Percentiles rank a stretch among this genome's conserved stretches.
Evolutionary conservation across 1,140 invertebrate genomes (phyloP).

Genomic region (Riptortus pedestris): DNA sequence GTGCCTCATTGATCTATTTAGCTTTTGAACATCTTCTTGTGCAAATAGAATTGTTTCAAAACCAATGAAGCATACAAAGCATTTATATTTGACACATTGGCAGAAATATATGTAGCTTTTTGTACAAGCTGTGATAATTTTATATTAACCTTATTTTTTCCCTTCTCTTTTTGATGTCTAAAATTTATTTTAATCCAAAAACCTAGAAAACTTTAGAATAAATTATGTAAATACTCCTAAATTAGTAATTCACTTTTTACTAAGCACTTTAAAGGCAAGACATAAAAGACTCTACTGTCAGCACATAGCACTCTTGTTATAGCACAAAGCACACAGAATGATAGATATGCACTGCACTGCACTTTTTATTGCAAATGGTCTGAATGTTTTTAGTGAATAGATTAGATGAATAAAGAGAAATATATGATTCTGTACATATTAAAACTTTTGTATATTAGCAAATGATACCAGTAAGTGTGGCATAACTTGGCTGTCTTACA

Average conservation of each 20-base stretch:
- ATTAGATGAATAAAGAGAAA: background rate
- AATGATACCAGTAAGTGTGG: too few species aligned
- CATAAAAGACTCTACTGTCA: background rate
- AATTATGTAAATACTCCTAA: background rate
- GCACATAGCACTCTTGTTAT: background rate
- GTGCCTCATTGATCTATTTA: background rate
- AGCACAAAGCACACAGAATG: background rate
- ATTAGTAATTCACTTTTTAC: background rate
- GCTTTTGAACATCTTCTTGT: background rate
- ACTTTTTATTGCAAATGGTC: background rate
- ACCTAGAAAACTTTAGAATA: background rate
- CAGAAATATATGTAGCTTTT: too few species aligned
- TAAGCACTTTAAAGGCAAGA: slow-evolving; percentile 6
- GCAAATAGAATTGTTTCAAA: background rate
- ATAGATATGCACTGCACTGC: background rate
- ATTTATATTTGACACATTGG: background rate
- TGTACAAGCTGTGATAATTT: background rate
- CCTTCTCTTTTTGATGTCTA: background rate
- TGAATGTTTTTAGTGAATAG: too few species aligned
- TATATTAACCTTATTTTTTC: background rate
- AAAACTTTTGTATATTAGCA: background rate
- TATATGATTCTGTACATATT: background rate
- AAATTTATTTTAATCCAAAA: background rate
- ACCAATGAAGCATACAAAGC: background rate
- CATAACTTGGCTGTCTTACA: background rate